phyloP scores from a whole-genome alignment of 1,140 invertebrate genomes.

The Lineus longissimus region DNA sequence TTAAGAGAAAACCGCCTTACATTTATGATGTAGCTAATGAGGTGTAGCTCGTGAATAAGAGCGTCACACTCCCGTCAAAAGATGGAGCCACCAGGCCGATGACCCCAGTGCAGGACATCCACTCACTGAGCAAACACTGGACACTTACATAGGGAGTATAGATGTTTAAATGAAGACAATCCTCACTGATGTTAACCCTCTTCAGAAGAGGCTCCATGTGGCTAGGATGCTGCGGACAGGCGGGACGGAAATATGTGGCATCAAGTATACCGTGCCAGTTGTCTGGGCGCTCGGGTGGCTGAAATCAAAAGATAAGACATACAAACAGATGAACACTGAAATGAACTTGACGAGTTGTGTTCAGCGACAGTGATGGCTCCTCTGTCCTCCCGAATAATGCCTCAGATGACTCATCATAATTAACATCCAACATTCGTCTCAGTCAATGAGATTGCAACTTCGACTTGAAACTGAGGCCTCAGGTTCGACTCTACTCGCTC shows the following conservation, averaged over 20 bases:
- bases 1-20: not conserved
- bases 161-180: constrained; percentile 3
- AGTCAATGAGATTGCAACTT: too few relatives aligned
- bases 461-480: too few relatives aligned
- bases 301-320: not conserved
- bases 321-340: too few relatives aligned
- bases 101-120: not conserved
- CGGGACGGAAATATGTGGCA: constrained; percentile 4
- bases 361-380: too few relatives aligned
- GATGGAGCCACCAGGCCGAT: not conserved
- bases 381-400: too few relatives aligned
- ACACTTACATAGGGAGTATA: not conserved
- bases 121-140: not conserved
- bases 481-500: not conserved
- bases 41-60: too few relatives aligned
- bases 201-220: not conserved
- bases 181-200: not conserved
- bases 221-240: constrained; percentile 2
- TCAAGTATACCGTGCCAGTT: not conserved
- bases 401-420: too few relatives aligned
- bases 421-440: too few relatives aligned
- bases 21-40: not conserved
- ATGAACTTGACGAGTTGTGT: too few relatives aligned
- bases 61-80: not conserved
- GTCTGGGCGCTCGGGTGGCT: not conserved